Evolutionary conservation across 1,140 invertebrate genomes (phyloP).

Genomic region (Monomorium pharaonis): DNA sequence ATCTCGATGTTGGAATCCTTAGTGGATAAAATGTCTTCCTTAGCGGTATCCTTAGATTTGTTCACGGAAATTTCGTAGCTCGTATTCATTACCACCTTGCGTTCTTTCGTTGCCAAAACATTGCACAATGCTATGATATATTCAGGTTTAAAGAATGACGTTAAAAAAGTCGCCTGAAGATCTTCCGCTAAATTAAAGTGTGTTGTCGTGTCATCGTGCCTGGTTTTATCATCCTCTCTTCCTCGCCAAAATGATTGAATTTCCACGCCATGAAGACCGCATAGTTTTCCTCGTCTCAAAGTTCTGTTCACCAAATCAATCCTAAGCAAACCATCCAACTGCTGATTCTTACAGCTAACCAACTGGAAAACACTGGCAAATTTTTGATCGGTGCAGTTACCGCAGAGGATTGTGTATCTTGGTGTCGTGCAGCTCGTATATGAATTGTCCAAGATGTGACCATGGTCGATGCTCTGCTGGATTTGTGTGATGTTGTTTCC

Average conservation of each 20-base stretch:
- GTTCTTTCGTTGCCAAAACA: slow-evolving; percentile 88
- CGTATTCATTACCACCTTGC: slow-evolving; percentile 89
- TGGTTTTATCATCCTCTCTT: slow-evolving; percentile 67
- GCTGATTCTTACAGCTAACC: slow-evolving; percentile 87
- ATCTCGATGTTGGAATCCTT: background rate
- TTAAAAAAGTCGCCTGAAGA: slow-evolving; percentile 83
- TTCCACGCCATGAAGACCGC: slow-evolving; percentile 85
- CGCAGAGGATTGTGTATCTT: slow-evolving; percentile 89
- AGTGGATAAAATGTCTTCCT: slow-evolving; percentile 16
- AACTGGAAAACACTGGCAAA: slow-evolving; percentile 88
- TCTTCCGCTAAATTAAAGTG: slow-evolving; percentile 65
- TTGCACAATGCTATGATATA: slow-evolving; percentile 92
- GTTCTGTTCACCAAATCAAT: slow-evolving; percentile 86
- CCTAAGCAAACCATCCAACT: slow-evolving; percentile 86
- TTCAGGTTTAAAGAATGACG: slow-evolving; percentile 87
- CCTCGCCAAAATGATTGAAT: slow-evolving; percentile 82
- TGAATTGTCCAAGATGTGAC: slow-evolving; percentile 69
- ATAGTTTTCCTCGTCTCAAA: slow-evolving; percentile 84
- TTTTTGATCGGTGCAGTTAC: slow-evolving; percentile 89
- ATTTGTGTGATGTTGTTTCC: slow-evolving; percentile 85
- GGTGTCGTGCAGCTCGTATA: slow-evolving; percentile 86
- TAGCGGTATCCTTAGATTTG: slow-evolving; percentile 46
- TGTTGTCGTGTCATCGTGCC: slow-evolving; percentile 64
- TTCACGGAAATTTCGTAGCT: slow-evolving; percentile 78
- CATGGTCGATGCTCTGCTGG: slow-evolving; percentile 74